These are phyloP conservation scores for Melanotus villosus DNA, from an alignment of 2,888 invertebrate species.

Conservation along the genomic window DNA sequence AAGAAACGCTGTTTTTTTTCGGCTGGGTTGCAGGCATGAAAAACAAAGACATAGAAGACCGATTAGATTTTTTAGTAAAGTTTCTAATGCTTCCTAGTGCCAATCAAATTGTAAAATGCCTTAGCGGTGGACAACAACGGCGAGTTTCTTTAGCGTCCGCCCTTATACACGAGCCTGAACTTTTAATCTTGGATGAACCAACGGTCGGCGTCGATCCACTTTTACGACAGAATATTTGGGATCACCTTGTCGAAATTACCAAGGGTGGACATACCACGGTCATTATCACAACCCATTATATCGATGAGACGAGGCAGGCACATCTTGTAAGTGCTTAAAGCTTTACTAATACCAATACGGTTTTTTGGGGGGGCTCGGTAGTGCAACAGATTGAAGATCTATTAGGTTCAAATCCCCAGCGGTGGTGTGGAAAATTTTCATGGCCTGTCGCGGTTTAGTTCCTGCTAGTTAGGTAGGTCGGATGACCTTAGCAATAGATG, in stretches of 20 bases:
- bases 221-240: conserved; percentile 88
- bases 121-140: conserved; percentile 94
- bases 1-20: conserved; percentile 66
- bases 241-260: conserved; percentile 85
- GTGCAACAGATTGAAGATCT: too few species aligned
- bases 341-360: too few species aligned
- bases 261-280: conserved; percentile 84
- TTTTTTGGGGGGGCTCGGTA: too few species aligned
- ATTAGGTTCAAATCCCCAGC: too few species aligned
- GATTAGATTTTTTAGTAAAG: conserved; percentile 29
- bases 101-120: conserved; percentile 75
- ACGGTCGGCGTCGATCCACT: too few species aligned
- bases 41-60: conserved; percentile 59
- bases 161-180: conserved; percentile 89
- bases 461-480: too few species aligned
- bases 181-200: too few species aligned
- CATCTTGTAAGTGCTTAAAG: conserved; percentile 78
- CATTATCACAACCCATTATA: conserved; percentile 88
- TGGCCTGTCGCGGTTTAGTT: too few species aligned
- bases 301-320: conserved; percentile 87
- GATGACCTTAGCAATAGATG: too few species aligned
- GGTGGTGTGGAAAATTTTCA: too few species aligned
- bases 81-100: conserved; percentile 61
- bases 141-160: conserved; percentile 92
- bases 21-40: conserved; percentile 66